Conservation (phyloP, 1,140 invertebrate species). For the Trichoplusia ni region DNA sequence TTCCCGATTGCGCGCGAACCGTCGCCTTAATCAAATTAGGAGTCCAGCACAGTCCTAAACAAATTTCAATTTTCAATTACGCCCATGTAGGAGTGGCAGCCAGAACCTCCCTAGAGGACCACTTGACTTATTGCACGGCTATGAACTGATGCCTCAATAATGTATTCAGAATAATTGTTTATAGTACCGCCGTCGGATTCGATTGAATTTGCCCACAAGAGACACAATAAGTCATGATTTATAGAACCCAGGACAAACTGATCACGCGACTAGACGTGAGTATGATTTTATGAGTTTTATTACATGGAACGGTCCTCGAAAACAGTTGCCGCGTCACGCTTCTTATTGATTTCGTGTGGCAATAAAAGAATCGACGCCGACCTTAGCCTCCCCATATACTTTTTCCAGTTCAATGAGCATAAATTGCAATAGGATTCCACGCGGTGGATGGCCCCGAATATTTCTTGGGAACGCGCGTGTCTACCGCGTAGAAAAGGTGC, state of each 20-base stretch:
- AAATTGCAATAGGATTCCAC: constrained; percentile 79
- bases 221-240: constrained; percentile 55
- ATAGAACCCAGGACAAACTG: constrained; percentile 32
- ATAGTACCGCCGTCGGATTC: constrained; percentile 3
- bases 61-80: constrained; percentile 81
- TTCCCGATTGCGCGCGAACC: constrained; percentile 58
- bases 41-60: constrained; percentile 71
- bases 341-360: constrained; percentile 70
- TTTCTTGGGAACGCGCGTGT: constrained; percentile 56
- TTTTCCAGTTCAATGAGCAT: constrained; percentile 74
- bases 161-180: constrained; percentile 75
- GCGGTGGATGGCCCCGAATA: constrained; percentile 64
- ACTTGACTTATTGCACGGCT: constrained; percentile 68
- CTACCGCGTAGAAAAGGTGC: constrained; percentile 59
- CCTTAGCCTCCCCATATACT: constrained; percentile 71
- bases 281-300: constrained; percentile 44
- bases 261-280: constrained; percentile 28
- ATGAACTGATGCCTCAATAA: constrained; percentile 60
- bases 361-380: constrained; percentile 75
- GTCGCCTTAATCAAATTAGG: constrained; percentile 73
- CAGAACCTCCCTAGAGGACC: constrained; percentile 57
- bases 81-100: constrained; percentile 55
- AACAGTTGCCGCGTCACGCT: constrained; percentile 57
- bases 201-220: constrained; percentile 64
- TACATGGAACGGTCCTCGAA: constrained; percentile 43